A percentile compares a stretch with the other conserved stretches of the same genome.
phyloP scores from a whole-genome alignment of 2,113 vertebrate genomes.

The Montifringilla adamsi region DNA sequence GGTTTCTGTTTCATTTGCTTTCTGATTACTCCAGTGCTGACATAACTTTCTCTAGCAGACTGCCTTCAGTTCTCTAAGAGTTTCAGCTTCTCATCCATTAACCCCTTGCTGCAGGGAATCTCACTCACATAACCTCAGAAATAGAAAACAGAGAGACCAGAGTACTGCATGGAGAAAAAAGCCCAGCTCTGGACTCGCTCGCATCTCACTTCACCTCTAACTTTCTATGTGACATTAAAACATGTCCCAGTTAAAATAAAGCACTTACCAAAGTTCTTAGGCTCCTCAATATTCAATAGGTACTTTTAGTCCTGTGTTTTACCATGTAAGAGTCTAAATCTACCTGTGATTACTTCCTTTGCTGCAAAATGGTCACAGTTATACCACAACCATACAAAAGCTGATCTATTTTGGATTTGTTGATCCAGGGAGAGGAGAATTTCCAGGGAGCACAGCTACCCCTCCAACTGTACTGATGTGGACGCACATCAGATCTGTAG shows the following conservation, averaged over 20 bases:
- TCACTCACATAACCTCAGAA: neutral
- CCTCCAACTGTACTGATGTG: neutral
- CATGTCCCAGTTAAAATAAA: neutral
- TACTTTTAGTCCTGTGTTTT: neutral
- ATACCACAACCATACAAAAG: neutral
- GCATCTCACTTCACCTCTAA: neutral
- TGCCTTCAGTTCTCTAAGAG: neutral
- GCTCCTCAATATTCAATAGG: neutral
- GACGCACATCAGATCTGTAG: neutral
- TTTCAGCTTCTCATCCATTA: conserved; percentile 38
- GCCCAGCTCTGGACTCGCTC: neutral
- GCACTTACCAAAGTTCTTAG: neutral
- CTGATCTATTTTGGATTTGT: neutral
- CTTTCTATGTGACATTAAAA: neutral
- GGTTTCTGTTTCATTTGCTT: conserved; percentile 62
- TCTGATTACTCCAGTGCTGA: conserved; percentile 44
- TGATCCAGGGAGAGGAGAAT: neutral
- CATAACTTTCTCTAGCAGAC: conserved; percentile 45
- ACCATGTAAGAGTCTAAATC: neutral
- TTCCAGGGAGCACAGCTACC: neutral
- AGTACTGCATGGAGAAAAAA: neutral
- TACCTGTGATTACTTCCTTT: neutral
- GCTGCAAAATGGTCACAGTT: neutral
- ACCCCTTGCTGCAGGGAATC: conserved; percentile 27
- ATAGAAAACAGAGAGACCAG: neutral